Base-by-base conservation (phyloP, 1,140 invertebrate genomes). In the Elymnias hypermnestra region DNA sequence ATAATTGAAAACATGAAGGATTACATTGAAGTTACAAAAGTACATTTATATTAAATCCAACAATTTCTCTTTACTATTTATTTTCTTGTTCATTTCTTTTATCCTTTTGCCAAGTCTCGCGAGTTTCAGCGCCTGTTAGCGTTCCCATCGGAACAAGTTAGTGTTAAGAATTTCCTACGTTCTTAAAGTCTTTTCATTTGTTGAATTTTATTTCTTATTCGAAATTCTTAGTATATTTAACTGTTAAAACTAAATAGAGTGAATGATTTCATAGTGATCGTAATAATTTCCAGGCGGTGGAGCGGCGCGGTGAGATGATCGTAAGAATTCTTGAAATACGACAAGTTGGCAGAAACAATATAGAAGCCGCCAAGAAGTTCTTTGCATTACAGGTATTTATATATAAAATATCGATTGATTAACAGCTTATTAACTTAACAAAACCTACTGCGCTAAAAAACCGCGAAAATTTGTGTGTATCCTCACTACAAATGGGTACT, bases 231-330 rank as follows among this genome's bases (percentile, higher is more conserved):
- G 8, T 22, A 22, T 2, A 22, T 22, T 22, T 22, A 22, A 22
- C 21, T 22, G 21, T 22, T 22, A 22, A 8, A 6, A 8, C 8
- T 6, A 22, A 22, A 22, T 8, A 22, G 5, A 22, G 5, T 22
- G 8, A 22, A 22, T 22, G 2, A 6, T 22, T n/a, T n/a, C n/a
- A n/a, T n/a, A n/a, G n/a, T n/a, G n/a, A n/a, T n/a, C n/a, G n/a
- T n/a, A n/a, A n/a, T n/a, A n/a, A 23, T 19, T 72, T 73, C 8
- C 65, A 91, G 87, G 93, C 94, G 59, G 95, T 97, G 79, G 95
- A 97, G 84, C 89, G 93, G 63, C 90, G 95, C 33, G 95, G 95
- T 61, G 96, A 97, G 88, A 98, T 98, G 96, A 94, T 97, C 54
- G 95, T 97, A 25, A 90, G 95, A 57, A 92, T 96, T 70, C 89